Base-by-base conservation (phyloP, 2,888 invertebrate species). In the Mythimna albipuncta region DNA sequence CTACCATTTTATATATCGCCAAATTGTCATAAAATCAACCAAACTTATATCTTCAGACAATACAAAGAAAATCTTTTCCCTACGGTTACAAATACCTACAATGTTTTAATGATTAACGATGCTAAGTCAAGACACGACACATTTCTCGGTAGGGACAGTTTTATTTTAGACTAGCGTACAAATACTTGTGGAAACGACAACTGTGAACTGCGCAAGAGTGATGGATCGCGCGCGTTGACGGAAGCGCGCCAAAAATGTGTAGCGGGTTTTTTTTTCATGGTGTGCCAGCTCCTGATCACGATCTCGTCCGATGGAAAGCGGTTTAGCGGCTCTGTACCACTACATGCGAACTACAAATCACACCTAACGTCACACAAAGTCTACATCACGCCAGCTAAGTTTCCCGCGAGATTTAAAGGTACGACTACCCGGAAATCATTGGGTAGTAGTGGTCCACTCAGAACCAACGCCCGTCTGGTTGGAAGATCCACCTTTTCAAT, bases 81-180 rank as follows among this genome's bases (percentile, higher is more conserved):
- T 19, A 50, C 41, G 19, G 6, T 13, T 16, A 21, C 16, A 26
- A 10, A 26, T 44, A 26, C 21, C 41, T 61, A 64, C 55, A 58
- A 21, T 11, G n/a, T 75, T 55, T 61, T 41, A 76, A 78, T 84
- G 78, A 74, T 84, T 62, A 76, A 82, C 58, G 75, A 55, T 63
- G 64, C 50, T 10, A 81, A 71, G 57, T 71, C 68, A 69, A 66
- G 63, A 63, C 66, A 61, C 32, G 47, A 10, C 64, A 69, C 58
- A 72, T 69, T 81, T 83, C 75, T 72, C 32, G 52, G 66, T 75
- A 81, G 55, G 66, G 32, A 52, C 52, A n/a, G 35, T 76, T 84
- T 82, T 78, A 83, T 78, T 83, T 84, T 74, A 68, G 72, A 61
- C 76, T 78, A 52, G 72, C 69, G 58, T 75, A 58, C 57, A 41